Percentiles rank a stretch among this genome's conserved stretches.
phyloP scores from a whole-genome alignment of 2,113 vertebrate species.

The Myotis brandtii region DNA sequence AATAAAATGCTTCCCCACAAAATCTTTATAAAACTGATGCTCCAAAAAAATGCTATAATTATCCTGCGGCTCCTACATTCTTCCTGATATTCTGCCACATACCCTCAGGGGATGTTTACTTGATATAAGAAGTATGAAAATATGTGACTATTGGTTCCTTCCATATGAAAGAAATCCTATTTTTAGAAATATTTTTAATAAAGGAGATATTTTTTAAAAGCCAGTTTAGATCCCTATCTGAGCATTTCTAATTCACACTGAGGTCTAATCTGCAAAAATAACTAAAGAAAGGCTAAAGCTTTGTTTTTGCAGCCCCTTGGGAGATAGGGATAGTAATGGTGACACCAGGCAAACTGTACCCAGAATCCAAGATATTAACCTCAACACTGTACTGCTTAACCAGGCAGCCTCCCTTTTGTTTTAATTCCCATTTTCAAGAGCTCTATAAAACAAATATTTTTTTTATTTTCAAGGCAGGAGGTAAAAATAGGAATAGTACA shows the following conservation, averaged over 20 bases:
- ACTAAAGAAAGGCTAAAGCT: conserved; percentile 28
- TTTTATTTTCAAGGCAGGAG: conserved; percentile 42
- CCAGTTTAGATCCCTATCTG: not conserved
- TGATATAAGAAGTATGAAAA: conserved; percentile 60
- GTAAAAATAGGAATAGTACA: conserved; percentile 15
- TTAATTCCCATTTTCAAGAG: conserved; percentile 30
- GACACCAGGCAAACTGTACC: not conserved
- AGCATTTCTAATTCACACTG: conserved; percentile 37
- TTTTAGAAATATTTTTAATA: conserved; percentile 6
- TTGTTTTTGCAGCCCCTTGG: not conserved
- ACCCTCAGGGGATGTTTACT: conserved; percentile 14
- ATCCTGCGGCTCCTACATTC: conserved; percentile 23
- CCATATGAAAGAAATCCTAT: conserved; percentile 33
- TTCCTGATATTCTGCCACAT: conserved; percentile 42
- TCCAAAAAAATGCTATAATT: conserved; percentile 59
- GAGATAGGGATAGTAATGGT: not conserved
- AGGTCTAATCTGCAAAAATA: conserved; percentile 62
- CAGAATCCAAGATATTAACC: not conserved
- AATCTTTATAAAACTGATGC: conserved; percentile 57
- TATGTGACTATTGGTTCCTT: conserved; percentile 57
- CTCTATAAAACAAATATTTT: conserved; percentile 21
- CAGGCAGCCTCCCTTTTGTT: conserved; percentile 7
- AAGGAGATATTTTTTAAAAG: conserved; percentile 24
- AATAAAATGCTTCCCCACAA: conserved; percentile 55
- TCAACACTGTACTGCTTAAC: not conserved